Percentiles rank a stretch among this genome's conserved stretches.
Conservation (phyloP, 2,797 vertebrate species). For the Mormyrops attenuatus region DNA sequence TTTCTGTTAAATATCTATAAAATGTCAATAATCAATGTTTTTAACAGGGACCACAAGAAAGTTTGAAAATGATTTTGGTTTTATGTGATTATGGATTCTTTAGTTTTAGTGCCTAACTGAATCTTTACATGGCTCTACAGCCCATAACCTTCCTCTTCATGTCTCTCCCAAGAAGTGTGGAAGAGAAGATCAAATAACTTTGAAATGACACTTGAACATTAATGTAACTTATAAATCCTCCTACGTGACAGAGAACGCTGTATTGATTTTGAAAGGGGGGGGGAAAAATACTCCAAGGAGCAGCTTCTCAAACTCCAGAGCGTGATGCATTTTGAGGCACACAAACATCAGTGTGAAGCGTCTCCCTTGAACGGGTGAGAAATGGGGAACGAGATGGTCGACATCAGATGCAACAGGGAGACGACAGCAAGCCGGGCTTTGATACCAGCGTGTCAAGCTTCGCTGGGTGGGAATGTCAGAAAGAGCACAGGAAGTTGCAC, state of each 20-base stretch:
- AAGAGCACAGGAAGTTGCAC: neutral
- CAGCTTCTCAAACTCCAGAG: constrained; percentile 52
- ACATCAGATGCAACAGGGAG: constrained; percentile 6
- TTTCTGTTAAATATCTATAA: neutral
- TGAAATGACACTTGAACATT: constrained; percentile 65
- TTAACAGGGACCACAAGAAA: neutral
- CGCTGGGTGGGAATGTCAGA: neutral
- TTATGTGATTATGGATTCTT: constrained; percentile 5
- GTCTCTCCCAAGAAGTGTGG: constrained; percentile 42
- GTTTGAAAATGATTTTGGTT: neutral
- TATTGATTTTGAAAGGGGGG: constrained; percentile 61
- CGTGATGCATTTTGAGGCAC: constrained; percentile 51
- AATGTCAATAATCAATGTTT: neutral
- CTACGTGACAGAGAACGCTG: constrained; percentile 65
- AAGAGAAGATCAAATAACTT: constrained; percentile 58
- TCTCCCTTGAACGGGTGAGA: neutral
- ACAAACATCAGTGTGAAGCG: constrained; percentile 40
- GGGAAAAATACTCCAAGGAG: constrained; percentile 64
- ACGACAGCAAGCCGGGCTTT: neutral
- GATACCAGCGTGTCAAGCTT: neutral
- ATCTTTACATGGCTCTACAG: constrained; percentile 33
- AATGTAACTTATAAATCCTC: constrained; percentile 55
- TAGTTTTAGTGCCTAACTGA: constrained; percentile 24
- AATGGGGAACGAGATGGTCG: neutral
- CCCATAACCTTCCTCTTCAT: constrained; percentile 28